Conservation (phyloP, 2,888 invertebrate genomes). For the Augochlorella aurata region DNA sequence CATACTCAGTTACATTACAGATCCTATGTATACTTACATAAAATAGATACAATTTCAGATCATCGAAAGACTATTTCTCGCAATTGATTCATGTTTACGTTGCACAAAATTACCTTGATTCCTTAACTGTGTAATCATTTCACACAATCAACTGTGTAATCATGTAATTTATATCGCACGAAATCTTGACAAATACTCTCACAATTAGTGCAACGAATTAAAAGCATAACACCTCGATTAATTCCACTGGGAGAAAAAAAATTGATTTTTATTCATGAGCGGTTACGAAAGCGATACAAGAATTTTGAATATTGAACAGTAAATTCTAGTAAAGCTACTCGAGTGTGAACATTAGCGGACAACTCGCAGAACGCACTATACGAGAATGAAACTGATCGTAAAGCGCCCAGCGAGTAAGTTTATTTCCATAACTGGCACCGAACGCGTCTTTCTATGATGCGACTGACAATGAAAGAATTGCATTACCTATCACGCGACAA, state of each 20-base stretch:
- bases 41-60: too few relatives aligned
- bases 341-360: not conserved
- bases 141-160: too few relatives aligned
- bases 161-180: too few relatives aligned
- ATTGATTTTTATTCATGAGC: not conserved
- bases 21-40: too few relatives aligned
- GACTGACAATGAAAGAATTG: constrained; percentile 1
- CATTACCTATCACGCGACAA: not conserved
- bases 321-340: not conserved
- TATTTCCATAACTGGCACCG: not conserved
- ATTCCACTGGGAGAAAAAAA: not conserved
- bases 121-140: too few relatives aligned
- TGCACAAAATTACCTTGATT: too few relatives aligned
- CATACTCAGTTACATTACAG: too few relatives aligned
- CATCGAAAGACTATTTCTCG: too few relatives aligned
- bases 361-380: not conserved
- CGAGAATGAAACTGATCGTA: not conserved
- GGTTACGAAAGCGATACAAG: not conserved
- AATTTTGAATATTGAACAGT: not conserved
- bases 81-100: too few relatives aligned
- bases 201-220: not conserved
- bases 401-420: not conserved
- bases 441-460: not conserved
- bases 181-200: not conserved
- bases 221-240: not conserved